phyloP scores from a whole-genome alignment of 2,888 invertebrate genomes.

The Spilarctia lutea region DNA sequence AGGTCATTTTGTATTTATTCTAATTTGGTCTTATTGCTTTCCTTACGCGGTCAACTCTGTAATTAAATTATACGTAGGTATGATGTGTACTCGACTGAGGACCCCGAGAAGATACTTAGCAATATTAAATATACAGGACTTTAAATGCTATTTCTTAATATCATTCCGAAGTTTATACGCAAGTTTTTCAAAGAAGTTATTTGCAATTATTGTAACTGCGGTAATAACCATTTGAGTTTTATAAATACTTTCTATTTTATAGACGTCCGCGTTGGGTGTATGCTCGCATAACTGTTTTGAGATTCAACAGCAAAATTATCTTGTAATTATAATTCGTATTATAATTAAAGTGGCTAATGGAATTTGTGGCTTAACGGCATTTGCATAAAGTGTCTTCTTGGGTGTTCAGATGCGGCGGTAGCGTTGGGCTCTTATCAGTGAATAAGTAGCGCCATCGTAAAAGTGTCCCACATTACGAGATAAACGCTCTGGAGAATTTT shows the following conservation, averaged over 20 bases:
- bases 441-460: constrained; percentile 85
- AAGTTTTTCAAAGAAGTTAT: constrained; percentile 60
- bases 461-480: constrained; percentile 86
- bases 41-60: constrained; percentile 75
- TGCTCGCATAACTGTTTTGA: constrained; percentile 79
- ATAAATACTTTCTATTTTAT: constrained; percentile 77
- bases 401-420: constrained; percentile 69
- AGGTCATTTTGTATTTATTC: constrained; percentile 71
- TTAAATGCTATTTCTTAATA: constrained; percentile 83
- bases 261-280: constrained; percentile 70
- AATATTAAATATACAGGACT: constrained; percentile 60
- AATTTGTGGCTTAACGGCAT: constrained; percentile 78
- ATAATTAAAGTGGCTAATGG: constrained; percentile 74
- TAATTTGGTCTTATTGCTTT: constrained; percentile 80
- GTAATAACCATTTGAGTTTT: constrained; percentile 68
- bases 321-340: constrained; percentile 84
- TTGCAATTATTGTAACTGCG: constrained; percentile 60
- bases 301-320: constrained; percentile 82
- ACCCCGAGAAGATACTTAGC: constrained; percentile 54
- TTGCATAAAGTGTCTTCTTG: constrained; percentile 80
- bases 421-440: constrained; percentile 79
- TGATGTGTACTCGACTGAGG: constrained; percentile 55
- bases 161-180: constrained; percentile 78
- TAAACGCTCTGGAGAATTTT: constrained; percentile 85
- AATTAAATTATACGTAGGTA: constrained; percentile 71